Evolutionary conservation across 2,113 vertebrate genomes (phyloP), one percentile per base, ranked within the genome.

Genomic region (Larimichthys crocea): DNA sequence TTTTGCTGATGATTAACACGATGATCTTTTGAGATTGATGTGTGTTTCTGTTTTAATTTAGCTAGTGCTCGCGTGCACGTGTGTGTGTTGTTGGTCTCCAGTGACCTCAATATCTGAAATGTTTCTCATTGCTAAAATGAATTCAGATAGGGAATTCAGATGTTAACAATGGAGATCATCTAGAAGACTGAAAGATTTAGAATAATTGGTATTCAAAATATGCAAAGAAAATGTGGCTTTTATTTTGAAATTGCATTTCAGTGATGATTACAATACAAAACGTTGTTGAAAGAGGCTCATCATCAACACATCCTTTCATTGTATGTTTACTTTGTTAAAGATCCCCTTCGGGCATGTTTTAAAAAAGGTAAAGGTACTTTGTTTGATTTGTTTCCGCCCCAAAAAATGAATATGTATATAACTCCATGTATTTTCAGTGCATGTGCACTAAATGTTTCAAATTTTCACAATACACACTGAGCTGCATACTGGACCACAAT

Each of bases 1-100:
- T 78, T 66, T 82, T 60, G 15, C 5, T 67, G 11, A 29, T 73
- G 29, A 77, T 74, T 64, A 79, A 76, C 31, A 56, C 31, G 29
- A 7, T 52, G 22, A 59, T 62, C 12, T 52, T 60, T 22, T 3
- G 1, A 67, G 62, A 50, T 3, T 53, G 61, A 69, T 61, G 60
- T 65, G 4, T 22, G 8, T 56, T n/a, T 74, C 44, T 0, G 5
- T 74, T 57, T 42, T 60, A 55, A 73, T 61, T 57, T n/a, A 55
- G 7, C 19, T 16, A 1, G 16, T 24, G 19, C 19, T 4, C 2
- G 7, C 2, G 5, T 12, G 11, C 44, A 2, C 12, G 7, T 53
- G 9, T 61, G 10, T 0, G 5, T 14, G 0, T 3, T 42, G n/a
- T 10, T 74, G 17, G 8, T 50, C 59, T 78, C 46, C 49, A 46